Base-by-base conservation (phyloP, 92 coral and sea anemone species). In the Heteractis magnifica region DNA sequence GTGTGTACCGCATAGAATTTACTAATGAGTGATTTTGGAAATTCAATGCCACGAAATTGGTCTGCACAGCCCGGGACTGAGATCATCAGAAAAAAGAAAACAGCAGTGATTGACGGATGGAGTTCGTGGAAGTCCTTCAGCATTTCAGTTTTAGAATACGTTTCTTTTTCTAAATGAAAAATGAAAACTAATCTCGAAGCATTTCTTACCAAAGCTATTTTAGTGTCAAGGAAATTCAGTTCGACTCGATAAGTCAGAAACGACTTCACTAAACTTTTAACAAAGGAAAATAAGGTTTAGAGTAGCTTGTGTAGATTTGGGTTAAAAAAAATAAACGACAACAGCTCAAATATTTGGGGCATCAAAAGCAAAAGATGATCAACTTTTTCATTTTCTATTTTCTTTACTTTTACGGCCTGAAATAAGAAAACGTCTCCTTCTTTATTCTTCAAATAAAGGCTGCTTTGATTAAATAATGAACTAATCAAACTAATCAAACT, bases 351-450 rank as follows among this genome's bases (percentile, higher is more conserved):
- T 15, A 50, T 14, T 26, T 44, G 78, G 55, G 55, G 56, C 3
- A 34, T 74, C 78, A 74, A 74, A 74, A 49, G 78, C 78, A 49
- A 68, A 68, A 68, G 49, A 49, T 49, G 3, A 13, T 74, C 52
- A 51, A 74, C 53, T 74, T 49, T 74, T 74, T 74, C 52, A 74
- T 74, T 74, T 74, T 74, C 10, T 74, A 13, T 44, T 55, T 72
- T 18, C 51, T 72, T 49, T 74, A 15, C 73, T 26, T 9, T 11
- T 68, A 68, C 49, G 16, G 73, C 4, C 23, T 26, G 49, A 7
- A 68, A 20, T 20, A 23, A 21, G 44, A 68, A 68, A 68, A 23
- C 73, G 8, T 21, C 49, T 23, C 49, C 44, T 10, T 68, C 49
- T n/a, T 26, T n/a, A 19, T 14, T 10, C 49, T 68, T 8, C 11